phyloP scores from a whole-genome alignment of 2,113 vertebrate genomes.

The Trematocara macrostoma region DNA sequence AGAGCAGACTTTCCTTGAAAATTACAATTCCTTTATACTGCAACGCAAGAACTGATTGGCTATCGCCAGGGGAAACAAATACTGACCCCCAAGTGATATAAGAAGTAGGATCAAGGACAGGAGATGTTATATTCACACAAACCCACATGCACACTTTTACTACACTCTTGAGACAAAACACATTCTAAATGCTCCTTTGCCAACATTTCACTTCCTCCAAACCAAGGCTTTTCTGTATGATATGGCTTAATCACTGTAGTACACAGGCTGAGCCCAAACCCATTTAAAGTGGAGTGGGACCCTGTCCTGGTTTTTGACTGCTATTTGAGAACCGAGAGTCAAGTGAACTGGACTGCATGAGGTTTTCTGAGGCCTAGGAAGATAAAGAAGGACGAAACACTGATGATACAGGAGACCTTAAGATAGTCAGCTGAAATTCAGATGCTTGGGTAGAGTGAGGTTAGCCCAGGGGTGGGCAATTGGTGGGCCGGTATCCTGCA shows the following conservation, averaged over 20 bases:
- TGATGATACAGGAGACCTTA: conserved; percentile 23
- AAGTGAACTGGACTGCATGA: conserved; percentile 58
- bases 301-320: conserved; percentile 38
- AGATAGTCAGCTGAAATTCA: background rate
- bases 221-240: conserved; percentile 64
- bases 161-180: conserved; percentile 30
- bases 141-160: background rate
- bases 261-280: conserved; percentile 19
- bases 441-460: background rate
- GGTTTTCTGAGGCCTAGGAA: conserved; percentile 48
- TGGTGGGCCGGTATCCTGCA: too few relatives aligned
- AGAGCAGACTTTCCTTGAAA: conserved; percentile 62
- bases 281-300: conserved; percentile 3
- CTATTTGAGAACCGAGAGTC: conserved; percentile 50
- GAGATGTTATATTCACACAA: conserved; percentile 27
- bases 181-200: conserved; percentile 47
- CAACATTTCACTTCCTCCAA: conserved; percentile 18
- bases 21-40: conserved; percentile 69
- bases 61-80: conserved; percentile 63
- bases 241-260: conserved; percentile 64
- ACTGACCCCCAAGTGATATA: conserved; percentile 59
- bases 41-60: conserved; percentile 80
- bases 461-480: background rate
- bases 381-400: conserved; percentile 44
- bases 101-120: conserved; percentile 55